phyloP scores from a whole-genome alignment of 2,113 vertebrate species.

The Pomatorhinus ruficollis region DNA sequence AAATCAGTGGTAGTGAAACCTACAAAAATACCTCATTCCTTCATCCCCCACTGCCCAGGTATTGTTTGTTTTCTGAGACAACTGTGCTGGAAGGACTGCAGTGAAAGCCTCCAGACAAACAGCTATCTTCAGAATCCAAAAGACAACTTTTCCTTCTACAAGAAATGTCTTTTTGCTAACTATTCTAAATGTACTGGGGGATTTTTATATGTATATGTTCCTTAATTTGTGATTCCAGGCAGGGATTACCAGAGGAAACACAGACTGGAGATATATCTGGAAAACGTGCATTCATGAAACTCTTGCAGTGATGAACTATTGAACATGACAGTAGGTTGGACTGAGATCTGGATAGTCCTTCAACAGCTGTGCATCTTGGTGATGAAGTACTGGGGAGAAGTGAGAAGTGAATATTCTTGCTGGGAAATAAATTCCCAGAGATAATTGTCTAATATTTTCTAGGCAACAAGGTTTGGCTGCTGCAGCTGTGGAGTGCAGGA shows the following conservation, averaged over 20 bases:
- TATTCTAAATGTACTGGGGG: background rate
- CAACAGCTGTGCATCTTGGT: constrained; percentile 56
- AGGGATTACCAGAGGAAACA: constrained; percentile 25
- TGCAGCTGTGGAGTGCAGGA: constrained; percentile 40
- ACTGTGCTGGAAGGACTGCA: background rate
- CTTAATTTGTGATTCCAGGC: constrained; percentile 14
- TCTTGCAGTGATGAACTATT: constrained; percentile 31
- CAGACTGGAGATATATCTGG: background rate
- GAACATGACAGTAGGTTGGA: constrained; percentile 60
- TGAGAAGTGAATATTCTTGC: constrained; percentile 46
- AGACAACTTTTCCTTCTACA: background rate
- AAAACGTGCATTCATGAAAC: background rate
- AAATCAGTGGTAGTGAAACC: background rate
- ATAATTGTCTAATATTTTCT: constrained; percentile 49
- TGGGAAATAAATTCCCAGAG: constrained; percentile 61
- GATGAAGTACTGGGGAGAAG: constrained; percentile 58
- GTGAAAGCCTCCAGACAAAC: background rate
- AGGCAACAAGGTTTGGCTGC: constrained; percentile 21
- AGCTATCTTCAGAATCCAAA: background rate
- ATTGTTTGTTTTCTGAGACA: background rate
- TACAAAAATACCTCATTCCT: background rate
- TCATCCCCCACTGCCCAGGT: background rate
- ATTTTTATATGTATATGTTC: background rate
- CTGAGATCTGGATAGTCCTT: constrained; percentile 60
- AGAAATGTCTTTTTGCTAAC: background rate